Evolutionary conservation across 1,140 invertebrate species (phyloP).

Genomic region (Drosophila lini): DNA sequence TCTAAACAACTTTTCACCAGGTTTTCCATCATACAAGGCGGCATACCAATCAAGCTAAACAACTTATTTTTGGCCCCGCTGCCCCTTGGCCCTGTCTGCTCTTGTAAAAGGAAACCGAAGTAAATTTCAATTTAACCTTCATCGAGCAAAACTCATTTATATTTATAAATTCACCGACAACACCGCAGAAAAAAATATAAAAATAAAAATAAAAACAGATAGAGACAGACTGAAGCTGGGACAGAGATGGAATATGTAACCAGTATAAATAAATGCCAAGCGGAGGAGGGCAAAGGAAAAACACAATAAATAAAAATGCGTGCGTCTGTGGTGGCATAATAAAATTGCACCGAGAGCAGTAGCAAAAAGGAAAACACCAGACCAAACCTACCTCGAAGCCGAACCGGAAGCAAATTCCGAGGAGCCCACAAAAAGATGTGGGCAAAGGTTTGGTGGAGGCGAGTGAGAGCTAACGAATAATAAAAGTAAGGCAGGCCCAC

Average conservation of each 20-base stretch:
- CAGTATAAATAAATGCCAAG: conserved; percentile 46
- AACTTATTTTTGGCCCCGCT: conserved; percentile 31
- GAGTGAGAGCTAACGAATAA: conserved; percentile 33
- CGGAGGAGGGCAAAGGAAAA: conserved; percentile 29
- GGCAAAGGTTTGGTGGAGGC: conserved; percentile 16
- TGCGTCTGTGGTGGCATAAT: conserved; percentile 70
- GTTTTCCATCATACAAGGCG: conserved; percentile 59
- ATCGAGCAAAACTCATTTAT: conserved; percentile 82
- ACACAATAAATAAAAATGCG: conserved; percentile 78
- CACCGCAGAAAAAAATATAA: conserved; percentile 25
- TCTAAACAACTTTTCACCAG: conserved; percentile 66
- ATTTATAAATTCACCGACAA: conserved; percentile 82
- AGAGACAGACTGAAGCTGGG: conserved; percentile 6
- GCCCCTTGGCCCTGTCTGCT: not conserved
- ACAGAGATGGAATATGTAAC: conserved; percentile 39
- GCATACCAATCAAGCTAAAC: conserved; percentile 43
- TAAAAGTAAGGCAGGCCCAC: conserved; percentile 30
- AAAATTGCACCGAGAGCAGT: conserved; percentile 62
- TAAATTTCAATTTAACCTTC: conserved; percentile 84
- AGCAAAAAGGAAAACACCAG: conserved; percentile 11
- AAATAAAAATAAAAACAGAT: conserved; percentile 40
- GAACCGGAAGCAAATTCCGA: conserved; percentile 52
- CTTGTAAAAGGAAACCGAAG: conserved; percentile 55
- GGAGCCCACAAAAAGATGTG: conserved; percentile 32
- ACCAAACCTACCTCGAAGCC: conserved; percentile 14